Conservation (phyloP, 2,888 invertebrate genomes). For the Caradrina kadenii region DNA sequence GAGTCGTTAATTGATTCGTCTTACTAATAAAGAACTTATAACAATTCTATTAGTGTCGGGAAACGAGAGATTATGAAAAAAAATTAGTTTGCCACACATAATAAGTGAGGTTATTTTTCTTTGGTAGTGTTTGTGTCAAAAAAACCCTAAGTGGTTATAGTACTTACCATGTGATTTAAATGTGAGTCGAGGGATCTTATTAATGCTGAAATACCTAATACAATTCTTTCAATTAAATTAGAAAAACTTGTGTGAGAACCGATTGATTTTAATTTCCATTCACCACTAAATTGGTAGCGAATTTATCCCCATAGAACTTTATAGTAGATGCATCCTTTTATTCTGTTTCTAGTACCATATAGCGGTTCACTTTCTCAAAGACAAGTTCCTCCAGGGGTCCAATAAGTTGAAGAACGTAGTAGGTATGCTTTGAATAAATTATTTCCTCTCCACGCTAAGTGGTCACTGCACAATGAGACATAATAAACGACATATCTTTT, state of each 20-base stretch:
- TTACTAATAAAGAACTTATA: constrained; percentile 79
- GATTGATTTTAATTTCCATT: constrained; percentile 20
- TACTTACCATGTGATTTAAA: background rate
- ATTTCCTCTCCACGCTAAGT: constrained; percentile 86
- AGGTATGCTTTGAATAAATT: constrained; percentile 81
- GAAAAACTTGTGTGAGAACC: constrained; percentile 12
- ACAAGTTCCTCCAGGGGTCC: constrained; percentile 33
- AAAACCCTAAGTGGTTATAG: background rate
- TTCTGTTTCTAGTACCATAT: constrained; percentile 18
- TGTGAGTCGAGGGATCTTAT: background rate
- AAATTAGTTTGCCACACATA: constrained; percentile 36
- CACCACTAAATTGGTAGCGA: constrained; percentile 2
- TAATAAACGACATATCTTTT: constrained; percentile 86
- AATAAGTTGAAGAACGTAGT: constrained; percentile 67
- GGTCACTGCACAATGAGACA: constrained; percentile 83
- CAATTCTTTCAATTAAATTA: constrained; percentile 10
- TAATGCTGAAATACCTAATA: background rate
- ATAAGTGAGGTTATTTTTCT: background rate
- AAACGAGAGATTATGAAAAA: constrained; percentile 62
- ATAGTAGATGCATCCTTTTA: constrained; percentile 20
- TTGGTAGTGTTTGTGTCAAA: background rate
- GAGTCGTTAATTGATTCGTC: constrained; percentile 84
- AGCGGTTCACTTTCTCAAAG: constrained; percentile 29
- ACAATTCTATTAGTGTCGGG: constrained; percentile 73
- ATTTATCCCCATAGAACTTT: constrained; percentile 9